A percentile compares a stretch with the other conserved stretches of the same genome.
phyloP scores from a whole-genome alignment of 2,888 invertebrate species.

The Trissolcus brochymenae region DNA sequence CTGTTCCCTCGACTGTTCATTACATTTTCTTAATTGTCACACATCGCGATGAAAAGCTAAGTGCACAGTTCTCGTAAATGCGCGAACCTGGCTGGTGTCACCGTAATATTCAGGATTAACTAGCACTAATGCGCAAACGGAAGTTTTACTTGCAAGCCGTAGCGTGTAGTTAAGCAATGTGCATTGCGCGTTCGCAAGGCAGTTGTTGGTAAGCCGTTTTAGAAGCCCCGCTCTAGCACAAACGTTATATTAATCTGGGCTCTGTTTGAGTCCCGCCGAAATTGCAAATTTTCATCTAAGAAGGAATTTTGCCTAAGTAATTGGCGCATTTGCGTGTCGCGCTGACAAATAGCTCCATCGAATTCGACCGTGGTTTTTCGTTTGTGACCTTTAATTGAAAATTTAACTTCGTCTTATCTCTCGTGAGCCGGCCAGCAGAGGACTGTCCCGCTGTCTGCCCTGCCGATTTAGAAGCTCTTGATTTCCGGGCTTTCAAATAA shows the following conservation, averaged over 20 bases:
- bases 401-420: slow-evolving; percentile 73
- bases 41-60: slow-evolving; percentile 53
- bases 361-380: slow-evolving; percentile 38
- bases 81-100: slow-evolving; percentile 54
- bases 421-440: slow-evolving; percentile 58
- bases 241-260: slow-evolving; percentile 72
- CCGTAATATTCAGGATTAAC: slow-evolving; percentile 73
- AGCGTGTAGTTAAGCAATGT: slow-evolving; percentile 63
- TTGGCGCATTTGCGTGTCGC: slow-evolving; percentile 26
- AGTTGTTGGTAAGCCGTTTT: slow-evolving; percentile 74
- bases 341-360: slow-evolving; percentile 36
- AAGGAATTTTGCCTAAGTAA: slow-evolving; percentile 35
- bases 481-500: slow-evolving; percentile 72
- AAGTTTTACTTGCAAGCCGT: slow-evolving; percentile 73
- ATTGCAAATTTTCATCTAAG: slow-evolving; percentile 42
- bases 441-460: slow-evolving; percentile 46
- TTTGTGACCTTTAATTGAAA: slow-evolving; percentile 69
- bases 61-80: slow-evolving; percentile 41
- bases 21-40: slow-evolving; percentile 53
- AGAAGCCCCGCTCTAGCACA: slow-evolving; percentile 71
- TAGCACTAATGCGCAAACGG: slow-evolving; percentile 72
- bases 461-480: slow-evolving; percentile 57
- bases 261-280: slow-evolving; percentile 23
- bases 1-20: slow-evolving; percentile 39
- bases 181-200: slow-evolving; percentile 43